These are phyloP conservation scores for Sphaeramia orbicularis DNA, from an alignment of 2,797 vertebrate genomes.

Conservation along the genomic window DNA sequence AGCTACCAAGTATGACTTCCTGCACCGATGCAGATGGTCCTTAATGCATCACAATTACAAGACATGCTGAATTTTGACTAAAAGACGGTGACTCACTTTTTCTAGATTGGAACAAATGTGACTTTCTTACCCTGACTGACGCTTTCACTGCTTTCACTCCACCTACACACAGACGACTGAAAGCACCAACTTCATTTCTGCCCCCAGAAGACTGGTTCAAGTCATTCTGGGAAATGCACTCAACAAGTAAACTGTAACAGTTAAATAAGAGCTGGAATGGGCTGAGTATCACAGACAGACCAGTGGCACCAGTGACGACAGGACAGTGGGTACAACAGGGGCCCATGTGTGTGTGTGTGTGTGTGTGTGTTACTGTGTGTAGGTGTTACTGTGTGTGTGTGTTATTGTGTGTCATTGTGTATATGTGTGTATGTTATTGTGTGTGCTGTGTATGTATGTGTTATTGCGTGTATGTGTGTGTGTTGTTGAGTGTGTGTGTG, in stretches of 20 bases:
- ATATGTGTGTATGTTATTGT: too few species aligned
- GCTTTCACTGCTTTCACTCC: constrained; percentile 25
- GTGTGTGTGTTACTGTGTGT: too few species aligned
- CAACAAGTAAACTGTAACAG: constrained; percentile 47
- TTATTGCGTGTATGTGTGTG: too few species aligned
- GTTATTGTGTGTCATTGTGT: too few species aligned
- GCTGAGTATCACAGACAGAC: constrained; percentile 40
- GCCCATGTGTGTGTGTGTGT: too few species aligned
- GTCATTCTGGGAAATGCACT: constrained; percentile 45
- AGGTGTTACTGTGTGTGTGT: too few species aligned
- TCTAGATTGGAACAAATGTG: constrained; percentile 56
- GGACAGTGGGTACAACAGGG: constrained; percentile 40
- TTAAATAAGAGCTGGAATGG: constrained; percentile 59
- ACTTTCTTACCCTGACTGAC: constrained; percentile 13
- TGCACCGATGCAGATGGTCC: constrained; percentile 12
- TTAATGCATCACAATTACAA: constrained; percentile 25
- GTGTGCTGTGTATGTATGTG: too few species aligned
- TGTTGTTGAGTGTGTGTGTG: too few species aligned
- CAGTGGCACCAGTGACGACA: constrained; percentile 32
- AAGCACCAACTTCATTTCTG: constrained; percentile 57
- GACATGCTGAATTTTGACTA: too few species aligned
- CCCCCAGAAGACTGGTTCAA: constrained; percentile 43
- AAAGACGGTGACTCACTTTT: constrained; percentile 60
- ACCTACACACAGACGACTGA: constrained; percentile 37
- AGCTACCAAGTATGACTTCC: constrained; percentile 12